These are phyloP conservation scores for Tipula unca DNA, from an alignment of 2,888 invertebrate genomes.

Conservation along the genomic window DNA sequence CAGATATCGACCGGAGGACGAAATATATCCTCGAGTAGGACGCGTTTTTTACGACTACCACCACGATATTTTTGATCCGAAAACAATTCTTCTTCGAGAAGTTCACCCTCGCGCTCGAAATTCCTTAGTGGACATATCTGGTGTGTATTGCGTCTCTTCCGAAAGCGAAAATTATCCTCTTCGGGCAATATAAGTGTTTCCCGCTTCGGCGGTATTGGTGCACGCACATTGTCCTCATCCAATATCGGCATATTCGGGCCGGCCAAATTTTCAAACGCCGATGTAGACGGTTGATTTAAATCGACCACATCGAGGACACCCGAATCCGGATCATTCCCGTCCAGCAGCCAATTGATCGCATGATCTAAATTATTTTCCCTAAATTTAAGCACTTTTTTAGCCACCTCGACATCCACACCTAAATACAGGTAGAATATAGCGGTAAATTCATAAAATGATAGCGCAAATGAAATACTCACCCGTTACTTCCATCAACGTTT, in stretches of 20 bases:
- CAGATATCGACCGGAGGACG: conserved; percentile 59
- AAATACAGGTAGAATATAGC: background rate
- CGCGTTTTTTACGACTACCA: conserved; percentile 36
- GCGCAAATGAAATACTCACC: conserved; percentile 26
- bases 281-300: background rate
- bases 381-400: conserved; percentile 21
- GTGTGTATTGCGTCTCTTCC: conserved; percentile 31
- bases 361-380: conserved; percentile 23
- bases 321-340: conserved; percentile 18
- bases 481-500: conserved; percentile 35
- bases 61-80: conserved; percentile 25
- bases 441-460: background rate
- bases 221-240: conserved; percentile 34
- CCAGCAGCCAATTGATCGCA: conserved; percentile 25
- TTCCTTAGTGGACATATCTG: conserved; percentile 37
- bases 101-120: conserved; percentile 36
- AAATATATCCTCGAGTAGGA: conserved; percentile 57
- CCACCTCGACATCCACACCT: conserved; percentile 22
- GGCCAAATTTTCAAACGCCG: background rate
- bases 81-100: conserved; percentile 17
- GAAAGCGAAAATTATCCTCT: conserved; percentile 39
- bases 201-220: conserved; percentile 39
- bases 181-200: conserved; percentile 39
- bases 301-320: conserved; percentile 1
- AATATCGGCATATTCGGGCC: conserved; percentile 1